Evolutionary conservation across 2,888 invertebrate genomes (phyloP), one percentile per base, ranked within the genome.

Genomic region (Acleris cristana): DNA sequence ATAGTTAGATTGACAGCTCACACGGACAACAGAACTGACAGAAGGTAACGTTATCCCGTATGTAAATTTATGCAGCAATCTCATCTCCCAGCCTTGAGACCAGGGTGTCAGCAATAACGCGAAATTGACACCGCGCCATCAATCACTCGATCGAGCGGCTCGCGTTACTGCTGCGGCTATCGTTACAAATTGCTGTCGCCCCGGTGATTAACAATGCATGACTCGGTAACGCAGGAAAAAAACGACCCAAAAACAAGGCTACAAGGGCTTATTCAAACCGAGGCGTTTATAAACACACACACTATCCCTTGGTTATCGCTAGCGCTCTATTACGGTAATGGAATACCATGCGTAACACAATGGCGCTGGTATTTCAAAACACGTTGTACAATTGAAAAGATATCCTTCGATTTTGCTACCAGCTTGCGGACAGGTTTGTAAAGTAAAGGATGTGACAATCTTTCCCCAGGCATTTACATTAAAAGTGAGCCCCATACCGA

Each of bases 101-200:
- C 78, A 77, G 74, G 75, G 82, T 85, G 81, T 83, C 80, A 79
- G 81, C 80, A 86, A 89, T 88, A 88, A 85, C 84, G 80, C 79
- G 81, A 80, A 85, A 87, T 86, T 84, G 89, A 90, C 89, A 88
- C 82, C 80, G 75, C 75, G 73, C 77, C 84, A 90, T 91, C 89
- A 88, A 90, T 90, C 90, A 91, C 81, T 77, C 76, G 87, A 86
- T 87, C 87, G 86, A 83, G 84, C 80, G 80, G 87, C 87, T 90
- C 87, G 83, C 79, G 82, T 88, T 88, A 84, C 88, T 86, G 80
- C 87, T 87, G 89, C 80, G 89, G 89, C 87, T 88, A 88, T 89
- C 80, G 78, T 77, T 84, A 88, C 89, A 90, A 90, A 90, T 88
- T 88, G 87, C 81, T 83, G 85, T 88, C 87, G 82, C 76, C 76